Evolutionary conservation across 2,113 vertebrate genomes (phyloP).

Genomic region (Todiramphus chloris): DNA sequence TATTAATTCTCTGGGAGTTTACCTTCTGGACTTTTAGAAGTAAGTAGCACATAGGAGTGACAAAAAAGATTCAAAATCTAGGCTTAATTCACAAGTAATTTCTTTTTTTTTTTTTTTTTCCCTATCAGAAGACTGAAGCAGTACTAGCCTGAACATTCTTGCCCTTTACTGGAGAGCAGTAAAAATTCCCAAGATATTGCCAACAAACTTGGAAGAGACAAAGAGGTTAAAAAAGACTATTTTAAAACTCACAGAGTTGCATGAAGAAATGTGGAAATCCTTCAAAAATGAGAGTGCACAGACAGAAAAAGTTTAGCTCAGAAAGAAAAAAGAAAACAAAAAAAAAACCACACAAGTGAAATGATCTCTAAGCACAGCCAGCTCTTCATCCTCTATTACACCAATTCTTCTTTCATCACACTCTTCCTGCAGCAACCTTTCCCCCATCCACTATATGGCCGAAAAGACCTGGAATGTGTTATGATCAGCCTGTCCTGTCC

Average conservation of each 20-base stretch:
- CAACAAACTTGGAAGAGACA: neutral
- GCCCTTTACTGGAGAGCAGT: neutral
- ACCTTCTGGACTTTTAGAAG: neutral
- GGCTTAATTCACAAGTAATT: neutral
- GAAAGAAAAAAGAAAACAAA: neutral
- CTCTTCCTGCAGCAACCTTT: neutral
- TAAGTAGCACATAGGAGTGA: neutral
- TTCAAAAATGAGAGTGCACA: neutral
- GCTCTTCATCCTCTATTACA: neutral
- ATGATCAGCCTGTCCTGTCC: neutral
- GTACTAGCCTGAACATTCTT: neutral
- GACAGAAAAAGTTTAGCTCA: neutral
- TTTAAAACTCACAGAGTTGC: neutral
- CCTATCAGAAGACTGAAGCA: neutral
- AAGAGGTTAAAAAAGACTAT: neutral
- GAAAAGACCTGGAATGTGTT: neutral
- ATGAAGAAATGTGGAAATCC: neutral
- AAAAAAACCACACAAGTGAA: neutral
- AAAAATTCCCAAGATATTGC: neutral
- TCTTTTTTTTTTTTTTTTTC: neutral
- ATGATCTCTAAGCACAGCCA: neutral
- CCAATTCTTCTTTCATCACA: neutral
- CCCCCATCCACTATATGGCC: neutral
- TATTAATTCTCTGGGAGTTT: neutral
- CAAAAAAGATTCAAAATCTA: neutral